phyloP scores from a whole-genome alignment of 2,888 invertebrate genomes.

The Petrolisthes manimaculis region DNA sequence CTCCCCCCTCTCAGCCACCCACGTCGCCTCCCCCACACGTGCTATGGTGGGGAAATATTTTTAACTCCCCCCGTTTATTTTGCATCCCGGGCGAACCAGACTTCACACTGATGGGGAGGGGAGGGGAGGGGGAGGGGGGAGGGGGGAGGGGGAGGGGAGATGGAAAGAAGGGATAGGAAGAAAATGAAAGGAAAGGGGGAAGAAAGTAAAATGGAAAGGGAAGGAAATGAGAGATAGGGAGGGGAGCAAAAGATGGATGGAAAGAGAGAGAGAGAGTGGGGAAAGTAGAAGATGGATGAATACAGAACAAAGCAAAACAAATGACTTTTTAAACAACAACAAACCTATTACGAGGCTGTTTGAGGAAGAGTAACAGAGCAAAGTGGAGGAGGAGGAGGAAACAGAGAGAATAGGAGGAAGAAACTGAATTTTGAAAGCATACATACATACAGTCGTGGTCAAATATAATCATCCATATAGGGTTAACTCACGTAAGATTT shows the following conservation, averaged over 20 bases:
- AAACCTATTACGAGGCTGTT: not conserved
- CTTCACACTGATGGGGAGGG: no score
- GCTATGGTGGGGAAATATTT: no score
- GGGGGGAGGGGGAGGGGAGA: constrained; percentile 13
- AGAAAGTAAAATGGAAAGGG: not conserved
- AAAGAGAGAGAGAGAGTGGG: not conserved
- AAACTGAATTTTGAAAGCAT: no score
- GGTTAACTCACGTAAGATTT: no score
- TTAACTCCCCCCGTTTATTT: no score
- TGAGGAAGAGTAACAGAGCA: constrained; percentile 16
- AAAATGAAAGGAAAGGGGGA: not conserved
- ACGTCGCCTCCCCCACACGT: not conserved
- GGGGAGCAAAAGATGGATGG: not conserved
- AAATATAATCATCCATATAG: no score
- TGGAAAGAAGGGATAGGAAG: not conserved
- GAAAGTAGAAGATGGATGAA: not conserved
- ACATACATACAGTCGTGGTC: no score
- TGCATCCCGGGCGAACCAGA: no score
- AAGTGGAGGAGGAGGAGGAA: constrained; percentile 13
- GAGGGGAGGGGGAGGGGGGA: not conserved
- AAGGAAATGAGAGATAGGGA: not conserved
- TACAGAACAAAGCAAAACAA: not conserved
- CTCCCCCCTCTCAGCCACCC: not conserved
- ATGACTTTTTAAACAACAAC: not conserved
- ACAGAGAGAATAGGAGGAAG: not conserved